A percentile compares a stretch with the other conserved stretches of the same genome.
These are phyloP conservation scores for Beaufortia kweichowensis DNA, from an alignment of 2,113 vertebrate genomes.

Conservation along the genomic window DNA sequence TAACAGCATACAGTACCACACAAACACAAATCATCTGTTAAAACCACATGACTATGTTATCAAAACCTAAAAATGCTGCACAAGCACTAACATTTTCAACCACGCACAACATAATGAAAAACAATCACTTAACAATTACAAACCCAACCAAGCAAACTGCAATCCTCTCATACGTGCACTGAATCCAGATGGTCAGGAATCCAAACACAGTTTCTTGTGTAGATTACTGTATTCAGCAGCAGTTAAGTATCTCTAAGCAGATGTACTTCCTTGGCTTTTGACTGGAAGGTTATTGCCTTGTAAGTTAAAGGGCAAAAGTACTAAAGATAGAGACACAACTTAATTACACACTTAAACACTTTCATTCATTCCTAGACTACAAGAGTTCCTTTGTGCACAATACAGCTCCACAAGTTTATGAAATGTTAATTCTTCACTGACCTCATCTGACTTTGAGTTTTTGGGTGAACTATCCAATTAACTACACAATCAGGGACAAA, in stretches of 20 bases:
- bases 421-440: too few relatives aligned
- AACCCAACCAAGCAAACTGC: slow-evolving; percentile 12
- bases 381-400: not conserved
- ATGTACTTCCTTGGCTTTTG: slow-evolving; percentile 1
- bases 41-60: not conserved
- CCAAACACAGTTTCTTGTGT: not conserved
- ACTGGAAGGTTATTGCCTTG: not conserved
- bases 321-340: not conserved
- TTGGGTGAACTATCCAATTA: too few relatives aligned
- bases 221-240: not conserved
- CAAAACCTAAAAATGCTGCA: not conserved
- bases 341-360: not conserved
- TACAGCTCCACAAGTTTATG: not conserved
- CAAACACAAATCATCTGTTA: not conserved
- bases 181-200: slow-evolving; percentile 2
- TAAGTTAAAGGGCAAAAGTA: slow-evolving; percentile 3
- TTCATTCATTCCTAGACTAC: not conserved
- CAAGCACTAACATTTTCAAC: slow-evolving; percentile 15
- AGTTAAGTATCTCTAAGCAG: slow-evolving; percentile 2
- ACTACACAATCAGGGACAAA: not conserved
- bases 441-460: too few relatives aligned
- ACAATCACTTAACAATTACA: slow-evolving; percentile 26
- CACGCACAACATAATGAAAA: slow-evolving; percentile 28
- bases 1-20: not conserved
- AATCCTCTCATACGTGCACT: not conserved